Conservation (phyloP, 2,888 invertebrate genomes). For the Sinelater perroti region DNA sequence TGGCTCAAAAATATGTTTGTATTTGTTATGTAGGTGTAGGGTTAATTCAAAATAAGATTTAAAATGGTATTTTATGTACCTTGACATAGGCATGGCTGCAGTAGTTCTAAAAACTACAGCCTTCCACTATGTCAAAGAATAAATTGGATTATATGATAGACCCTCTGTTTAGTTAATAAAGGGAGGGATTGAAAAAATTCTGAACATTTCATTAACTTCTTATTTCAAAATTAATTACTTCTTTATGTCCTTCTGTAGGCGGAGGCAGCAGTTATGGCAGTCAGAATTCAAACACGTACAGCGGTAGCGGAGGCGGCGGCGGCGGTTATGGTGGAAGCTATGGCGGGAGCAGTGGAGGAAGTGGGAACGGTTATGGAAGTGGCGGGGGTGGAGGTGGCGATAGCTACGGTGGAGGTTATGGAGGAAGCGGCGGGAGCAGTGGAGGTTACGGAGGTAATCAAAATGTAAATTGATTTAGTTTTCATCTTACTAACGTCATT, state of each 20-base stretch:
- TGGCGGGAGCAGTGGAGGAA: conserved; percentile 27
- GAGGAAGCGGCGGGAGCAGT: conserved; percentile 44
- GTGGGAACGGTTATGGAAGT: conserved; percentile 42
- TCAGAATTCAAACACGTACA: conserved; percentile 47
- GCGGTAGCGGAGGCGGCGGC: conserved; percentile 30
- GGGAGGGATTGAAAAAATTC: conserved; percentile 56
- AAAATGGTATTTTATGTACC: neutral
- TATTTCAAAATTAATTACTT: neutral
- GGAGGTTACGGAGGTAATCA: conserved; percentile 60
- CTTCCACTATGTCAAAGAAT: conserved; percentile 57
- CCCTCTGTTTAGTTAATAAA: conserved; percentile 53
- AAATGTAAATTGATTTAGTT: conserved; percentile 8
- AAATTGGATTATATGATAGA: conserved; percentile 56
- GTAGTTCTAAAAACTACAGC: conserved; percentile 45
- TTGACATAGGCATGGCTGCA: conserved; percentile 58
- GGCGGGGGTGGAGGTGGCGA: conserved; percentile 36
- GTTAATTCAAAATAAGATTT: too few relatives aligned
- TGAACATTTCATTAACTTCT: conserved; percentile 44
- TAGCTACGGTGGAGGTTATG: conserved; percentile 47
- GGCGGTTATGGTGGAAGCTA: conserved; percentile 51
- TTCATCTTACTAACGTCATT: neutral
- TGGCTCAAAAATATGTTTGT: too few relatives aligned
- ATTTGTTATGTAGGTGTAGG: too few relatives aligned
- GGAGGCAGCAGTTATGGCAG: conserved; percentile 35
- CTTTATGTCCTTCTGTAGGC: conserved; percentile 8